Evolutionary conservation across 1,140 invertebrate genomes (phyloP).

Genomic region (Phenacoccus solenopsis): DNA sequence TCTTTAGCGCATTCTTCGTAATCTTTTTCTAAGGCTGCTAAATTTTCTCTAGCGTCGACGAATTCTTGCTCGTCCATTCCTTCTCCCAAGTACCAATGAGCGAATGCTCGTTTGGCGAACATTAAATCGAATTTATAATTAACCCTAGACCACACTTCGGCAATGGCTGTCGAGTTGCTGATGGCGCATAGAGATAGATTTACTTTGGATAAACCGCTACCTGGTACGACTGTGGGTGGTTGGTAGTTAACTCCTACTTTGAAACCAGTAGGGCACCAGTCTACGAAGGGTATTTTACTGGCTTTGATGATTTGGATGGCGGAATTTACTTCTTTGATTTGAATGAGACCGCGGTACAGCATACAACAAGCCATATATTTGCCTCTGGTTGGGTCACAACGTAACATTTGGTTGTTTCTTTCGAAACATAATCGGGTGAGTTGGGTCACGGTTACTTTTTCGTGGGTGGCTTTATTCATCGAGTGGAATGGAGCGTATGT

Average conservation of each 20-base stretch:
- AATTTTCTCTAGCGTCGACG: slow-evolving; percentile 50
- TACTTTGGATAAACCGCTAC: slow-evolving; percentile 28
- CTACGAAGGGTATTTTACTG: not conserved
- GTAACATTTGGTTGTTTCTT: slow-evolving; percentile 18
- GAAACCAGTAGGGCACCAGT: slow-evolving; percentile 46
- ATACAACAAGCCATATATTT: slow-evolving; percentile 48
- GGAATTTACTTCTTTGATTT: slow-evolving; percentile 51
- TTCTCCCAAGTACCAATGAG: slow-evolving; percentile 50
- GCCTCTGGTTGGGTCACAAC: slow-evolving; percentile 31
- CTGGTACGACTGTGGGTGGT: slow-evolving; percentile 32
- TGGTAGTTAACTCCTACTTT: slow-evolving; percentile 41
- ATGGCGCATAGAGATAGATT: slow-evolving; percentile 54
- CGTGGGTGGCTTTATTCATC: not conserved
- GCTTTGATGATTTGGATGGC: slow-evolving; percentile 41
- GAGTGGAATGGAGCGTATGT: slow-evolving; percentile 6
- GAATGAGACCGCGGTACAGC: slow-evolving; percentile 42
- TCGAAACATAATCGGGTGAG: slow-evolving; percentile 17
- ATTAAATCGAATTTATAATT: slow-evolving; percentile 72
- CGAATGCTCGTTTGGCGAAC: slow-evolving; percentile 47
- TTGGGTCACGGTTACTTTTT: not conserved
- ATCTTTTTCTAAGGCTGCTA: slow-evolving; percentile 47
- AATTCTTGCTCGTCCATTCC: slow-evolving; percentile 65
- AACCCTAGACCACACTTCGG: slow-evolving; percentile 61
- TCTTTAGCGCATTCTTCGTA: slow-evolving; percentile 39
- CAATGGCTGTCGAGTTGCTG: slow-evolving; percentile 70